phyloP scores from a whole-genome alignment of 1,140 invertebrate genomes.

The Habropoda laboriosa region DNA sequence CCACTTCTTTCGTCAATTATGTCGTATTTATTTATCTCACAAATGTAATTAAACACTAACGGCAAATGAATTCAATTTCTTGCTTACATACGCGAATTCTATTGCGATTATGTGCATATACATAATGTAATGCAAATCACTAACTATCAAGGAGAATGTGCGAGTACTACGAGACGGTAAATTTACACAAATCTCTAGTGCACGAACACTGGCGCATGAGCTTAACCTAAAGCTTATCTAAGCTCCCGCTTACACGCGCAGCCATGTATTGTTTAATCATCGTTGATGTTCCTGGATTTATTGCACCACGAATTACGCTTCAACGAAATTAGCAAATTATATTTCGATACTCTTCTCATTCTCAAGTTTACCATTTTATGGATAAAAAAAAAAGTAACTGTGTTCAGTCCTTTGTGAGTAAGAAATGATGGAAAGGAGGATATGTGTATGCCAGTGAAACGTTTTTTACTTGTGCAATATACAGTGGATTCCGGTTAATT shows the following conservation, averaged over 20 bases:
- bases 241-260: constrained; percentile 59
- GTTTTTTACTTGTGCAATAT: too few species aligned
- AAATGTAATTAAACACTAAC: too few species aligned
- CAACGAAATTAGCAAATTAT: constrained; percentile 26
- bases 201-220: constrained; percentile 38
- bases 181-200: constrained; percentile 54
- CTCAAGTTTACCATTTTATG: too few species aligned
- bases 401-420: too few species aligned
- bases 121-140: constrained; percentile 38
- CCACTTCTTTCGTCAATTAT: too few species aligned
- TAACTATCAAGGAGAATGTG: constrained; percentile 43
- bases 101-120: not conserved
- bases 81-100: not conserved
- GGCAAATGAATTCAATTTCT: not conserved
- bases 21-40: too few species aligned
- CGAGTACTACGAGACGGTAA: constrained; percentile 37
- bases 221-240: constrained; percentile 61
- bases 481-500: too few species aligned
- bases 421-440: too few species aligned
- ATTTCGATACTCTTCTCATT: not conserved
- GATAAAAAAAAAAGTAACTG: too few species aligned
- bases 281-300: constrained; percentile 48
- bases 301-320: constrained; percentile 34
- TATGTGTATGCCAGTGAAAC: too few species aligned
- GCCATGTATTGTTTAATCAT: constrained; percentile 56